These are phyloP conservation scores for Mimas tiliae DNA, from an alignment of 2,888 invertebrate genomes.

Conservation along the genomic window DNA sequence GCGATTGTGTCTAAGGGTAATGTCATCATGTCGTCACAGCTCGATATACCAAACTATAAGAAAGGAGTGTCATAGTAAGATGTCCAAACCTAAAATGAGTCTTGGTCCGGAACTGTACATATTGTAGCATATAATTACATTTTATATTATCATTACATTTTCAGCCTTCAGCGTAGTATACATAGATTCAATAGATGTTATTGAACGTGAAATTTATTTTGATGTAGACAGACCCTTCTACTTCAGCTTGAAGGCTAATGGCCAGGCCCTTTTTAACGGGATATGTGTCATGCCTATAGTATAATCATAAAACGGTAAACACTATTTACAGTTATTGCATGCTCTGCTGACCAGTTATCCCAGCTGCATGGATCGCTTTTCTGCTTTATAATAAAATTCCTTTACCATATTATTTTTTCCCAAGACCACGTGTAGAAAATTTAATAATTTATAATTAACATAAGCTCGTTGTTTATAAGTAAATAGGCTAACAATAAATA, in stretches of 20 bases:
- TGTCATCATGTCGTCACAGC: too few relatives aligned
- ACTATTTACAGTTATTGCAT: not conserved
- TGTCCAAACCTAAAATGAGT: too few relatives aligned
- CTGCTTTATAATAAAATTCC: not conserved
- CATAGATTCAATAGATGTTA: not conserved
- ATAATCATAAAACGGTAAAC: not conserved
- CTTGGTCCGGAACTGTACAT: too few relatives aligned
- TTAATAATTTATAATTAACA: too few relatives aligned
- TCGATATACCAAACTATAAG: too few relatives aligned
- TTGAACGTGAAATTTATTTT: not conserved
- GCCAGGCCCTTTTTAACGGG: conserved; percentile 47
- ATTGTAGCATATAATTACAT: too few relatives aligned
- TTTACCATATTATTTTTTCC: too few relatives aligned
- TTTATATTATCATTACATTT: not conserved
- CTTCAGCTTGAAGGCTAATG: conserved; percentile 42
- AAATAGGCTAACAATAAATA: too few relatives aligned
- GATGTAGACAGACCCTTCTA: conserved; percentile 49
- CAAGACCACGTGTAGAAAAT: too few relatives aligned
- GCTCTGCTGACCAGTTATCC: not conserved
- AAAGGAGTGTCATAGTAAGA: too few relatives aligned
- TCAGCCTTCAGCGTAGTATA: not conserved
- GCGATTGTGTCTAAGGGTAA: too few relatives aligned
- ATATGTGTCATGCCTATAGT: conserved; percentile 30
- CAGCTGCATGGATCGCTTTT: not conserved
- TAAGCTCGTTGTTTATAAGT: too few relatives aligned